These are phyloP conservation scores for Pseudobourletiella spinata DNA, from an alignment of 1,140 invertebrate species.

Conservation along the genomic window DNA sequence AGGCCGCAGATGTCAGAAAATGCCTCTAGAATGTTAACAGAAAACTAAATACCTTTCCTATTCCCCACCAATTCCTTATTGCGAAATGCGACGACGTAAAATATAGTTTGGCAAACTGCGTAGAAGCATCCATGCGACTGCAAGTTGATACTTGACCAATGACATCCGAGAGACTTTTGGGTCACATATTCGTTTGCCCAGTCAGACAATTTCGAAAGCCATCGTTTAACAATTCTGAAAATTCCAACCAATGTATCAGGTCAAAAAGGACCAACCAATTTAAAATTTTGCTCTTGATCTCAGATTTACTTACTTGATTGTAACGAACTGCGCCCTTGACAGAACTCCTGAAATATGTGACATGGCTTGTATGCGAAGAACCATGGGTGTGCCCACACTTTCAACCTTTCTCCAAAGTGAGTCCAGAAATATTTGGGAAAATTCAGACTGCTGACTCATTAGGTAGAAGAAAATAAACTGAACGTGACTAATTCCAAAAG, in stretches of 20 bases:
- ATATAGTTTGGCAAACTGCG: conserved; percentile 76
- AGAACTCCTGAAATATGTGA: conserved; percentile 67
- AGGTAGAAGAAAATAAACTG: conserved; percentile 73
- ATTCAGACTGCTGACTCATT: conserved; percentile 49
- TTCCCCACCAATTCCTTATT: conserved; percentile 67
- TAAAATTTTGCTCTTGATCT: background rate
- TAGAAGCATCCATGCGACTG: conserved; percentile 77
- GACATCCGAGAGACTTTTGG: conserved; percentile 27
- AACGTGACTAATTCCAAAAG: conserved; percentile 61
- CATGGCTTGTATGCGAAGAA: conserved; percentile 59
- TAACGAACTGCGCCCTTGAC: conserved; percentile 56
- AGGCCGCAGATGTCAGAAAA: too few relatives aligned
- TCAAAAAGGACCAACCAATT: background rate
- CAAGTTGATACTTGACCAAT: conserved; percentile 45
- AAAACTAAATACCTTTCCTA: conserved; percentile 53
- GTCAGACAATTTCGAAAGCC: conserved; percentile 52
- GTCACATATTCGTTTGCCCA: conserved; percentile 70
- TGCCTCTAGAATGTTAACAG: background rate
- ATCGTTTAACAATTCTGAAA: conserved; percentile 52
- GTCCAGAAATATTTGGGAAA: conserved; percentile 36
- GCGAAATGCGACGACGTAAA: conserved; percentile 81
- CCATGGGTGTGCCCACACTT: conserved; percentile 52
- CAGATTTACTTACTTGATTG: conserved; percentile 50
- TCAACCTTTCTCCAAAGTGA: conserved; percentile 66
- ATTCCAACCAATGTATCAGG: conserved; percentile 21